A percentile compares a stretch with the other conserved stretches of the same genome.
These are phyloP conservation scores for Harpalus rubripes DNA, from an alignment of 2,888 invertebrate genomes.

Conservation along the genomic window DNA sequence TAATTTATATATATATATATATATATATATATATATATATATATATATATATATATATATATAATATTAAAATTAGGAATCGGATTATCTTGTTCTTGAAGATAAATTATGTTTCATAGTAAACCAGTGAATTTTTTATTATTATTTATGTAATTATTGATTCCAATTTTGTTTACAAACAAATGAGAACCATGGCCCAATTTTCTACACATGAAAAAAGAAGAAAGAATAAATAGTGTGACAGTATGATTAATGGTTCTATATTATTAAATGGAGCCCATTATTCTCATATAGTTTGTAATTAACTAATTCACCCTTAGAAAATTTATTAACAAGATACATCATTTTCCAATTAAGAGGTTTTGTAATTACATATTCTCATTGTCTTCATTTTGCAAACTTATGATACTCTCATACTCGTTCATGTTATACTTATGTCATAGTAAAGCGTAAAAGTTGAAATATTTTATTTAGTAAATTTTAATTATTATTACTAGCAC, in stretches of 20 bases:
- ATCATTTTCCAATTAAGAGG: not conserved
- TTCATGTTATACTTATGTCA: too few relatives aligned
- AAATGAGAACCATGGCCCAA: slow-evolving; percentile 33
- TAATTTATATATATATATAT: too few relatives aligned
- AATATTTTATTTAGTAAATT: too few relatives aligned
- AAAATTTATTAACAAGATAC: slow-evolving; percentile 19
- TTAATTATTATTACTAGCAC: too few relatives aligned
- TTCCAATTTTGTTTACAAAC: slow-evolving; percentile 12
- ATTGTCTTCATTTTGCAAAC: not conserved
- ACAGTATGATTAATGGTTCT: slow-evolving; percentile 31
- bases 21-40: too few relatives aligned
- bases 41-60: too few relatives aligned
- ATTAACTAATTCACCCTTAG: slow-evolving; percentile 18
- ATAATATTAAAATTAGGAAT: too few relatives aligned
- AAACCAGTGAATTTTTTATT: not conserved
- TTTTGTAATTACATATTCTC: not conserved
- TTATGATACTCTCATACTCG: not conserved
- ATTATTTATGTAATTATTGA: slow-evolving; percentile 19
- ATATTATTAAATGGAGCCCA: slow-evolving; percentile 21
- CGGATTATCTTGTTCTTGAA: too few relatives aligned
- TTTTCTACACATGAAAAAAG: slow-evolving; percentile 29
- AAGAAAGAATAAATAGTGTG: slow-evolving; percentile 23
- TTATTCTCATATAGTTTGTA: slow-evolving; percentile 15
- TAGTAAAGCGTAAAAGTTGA: too few relatives aligned
- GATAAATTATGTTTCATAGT: too few relatives aligned